Conservation (phyloP, 1,140 invertebrate species). For the Bombus sylvicola region DNA sequence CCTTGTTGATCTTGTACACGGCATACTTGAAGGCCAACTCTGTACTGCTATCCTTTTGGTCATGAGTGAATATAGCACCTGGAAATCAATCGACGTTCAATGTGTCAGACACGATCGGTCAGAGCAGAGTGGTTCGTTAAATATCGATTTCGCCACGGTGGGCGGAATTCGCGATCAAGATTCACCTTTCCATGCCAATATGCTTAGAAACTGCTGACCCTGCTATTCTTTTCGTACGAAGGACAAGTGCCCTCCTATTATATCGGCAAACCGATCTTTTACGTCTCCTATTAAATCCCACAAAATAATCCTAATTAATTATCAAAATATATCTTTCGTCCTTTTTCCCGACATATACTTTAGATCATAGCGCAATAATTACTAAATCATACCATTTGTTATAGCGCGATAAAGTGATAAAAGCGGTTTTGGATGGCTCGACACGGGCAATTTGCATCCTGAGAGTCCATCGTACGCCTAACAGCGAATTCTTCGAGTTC, state of each 20-base stretch:
- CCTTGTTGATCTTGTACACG: conserved; percentile 87
- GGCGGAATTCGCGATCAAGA: conserved; percentile 48
- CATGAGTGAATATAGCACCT: conserved; percentile 87
- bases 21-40: conserved; percentile 88
- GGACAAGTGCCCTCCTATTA: conserved; percentile 24
- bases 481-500: conserved; percentile 42
- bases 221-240: conserved; percentile 23
- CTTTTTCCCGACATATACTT: no score
- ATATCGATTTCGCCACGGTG: conserved; percentile 31
- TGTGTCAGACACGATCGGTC: neutral
- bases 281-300: neutral
- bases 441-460: conserved; percentile 40
- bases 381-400: no score
- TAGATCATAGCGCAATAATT: neutral
- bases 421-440: neutral
- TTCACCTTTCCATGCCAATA: conserved; percentile 44
- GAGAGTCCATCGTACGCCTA: conserved; percentile 18
- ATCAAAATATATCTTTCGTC: neutral
- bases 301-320: no score
- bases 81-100: conserved; percentile 57
- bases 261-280: neutral
- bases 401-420: neutral
- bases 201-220: conserved; percentile 40
- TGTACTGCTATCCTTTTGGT: conserved; percentile 85
- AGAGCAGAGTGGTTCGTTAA: conserved; percentile 35